Evolutionary conservation across 2,797 vertebrate species (phyloP).

Genomic region (Sphenopsis melanotis): DNA sequence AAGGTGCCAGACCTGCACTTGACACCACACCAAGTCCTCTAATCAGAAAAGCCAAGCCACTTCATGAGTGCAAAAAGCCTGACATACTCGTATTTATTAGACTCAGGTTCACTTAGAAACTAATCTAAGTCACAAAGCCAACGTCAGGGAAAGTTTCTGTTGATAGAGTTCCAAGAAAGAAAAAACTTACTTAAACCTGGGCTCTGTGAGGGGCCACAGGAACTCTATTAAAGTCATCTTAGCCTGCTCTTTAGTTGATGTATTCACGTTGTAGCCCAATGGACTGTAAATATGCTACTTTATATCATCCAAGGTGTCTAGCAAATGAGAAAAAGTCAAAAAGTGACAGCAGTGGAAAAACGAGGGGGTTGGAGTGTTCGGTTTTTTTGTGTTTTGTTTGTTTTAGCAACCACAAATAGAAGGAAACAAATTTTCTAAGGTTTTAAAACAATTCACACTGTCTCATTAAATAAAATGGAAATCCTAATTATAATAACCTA

Average conservation of each 20-base stretch:
- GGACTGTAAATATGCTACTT: not conserved
- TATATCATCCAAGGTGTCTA: not conserved
- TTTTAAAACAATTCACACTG: not conserved
- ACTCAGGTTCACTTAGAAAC: not conserved
- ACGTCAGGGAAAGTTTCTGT: not conserved
- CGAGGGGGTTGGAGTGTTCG: accelerated
- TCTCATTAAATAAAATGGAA: not conserved
- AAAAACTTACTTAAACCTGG: not conserved
- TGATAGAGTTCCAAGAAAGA: not conserved
- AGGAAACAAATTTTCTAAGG: not conserved
- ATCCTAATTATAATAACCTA: not conserved
- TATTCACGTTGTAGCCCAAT: not conserved
- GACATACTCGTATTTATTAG: not conserved
- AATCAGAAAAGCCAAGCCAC: not conserved
- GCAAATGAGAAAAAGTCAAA: not conserved
- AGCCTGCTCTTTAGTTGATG: not conserved
- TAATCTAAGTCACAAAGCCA: not conserved
- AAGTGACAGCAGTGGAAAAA: not conserved
- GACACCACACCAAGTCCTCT: not conserved
- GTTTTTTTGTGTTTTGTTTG: not conserved
- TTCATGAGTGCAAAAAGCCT: not conserved
- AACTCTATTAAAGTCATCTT: not conserved
- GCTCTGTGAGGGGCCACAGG: not conserved
- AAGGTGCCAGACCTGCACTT: not conserved
- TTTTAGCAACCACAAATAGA: not conserved